A percentile compares a stretch with the other conserved stretches of the same genome.
These are phyloP conservation scores for Eupristina koningsbergeri DNA, from an alignment of 1,140 invertebrate genomes.

Conservation along the genomic window DNA sequence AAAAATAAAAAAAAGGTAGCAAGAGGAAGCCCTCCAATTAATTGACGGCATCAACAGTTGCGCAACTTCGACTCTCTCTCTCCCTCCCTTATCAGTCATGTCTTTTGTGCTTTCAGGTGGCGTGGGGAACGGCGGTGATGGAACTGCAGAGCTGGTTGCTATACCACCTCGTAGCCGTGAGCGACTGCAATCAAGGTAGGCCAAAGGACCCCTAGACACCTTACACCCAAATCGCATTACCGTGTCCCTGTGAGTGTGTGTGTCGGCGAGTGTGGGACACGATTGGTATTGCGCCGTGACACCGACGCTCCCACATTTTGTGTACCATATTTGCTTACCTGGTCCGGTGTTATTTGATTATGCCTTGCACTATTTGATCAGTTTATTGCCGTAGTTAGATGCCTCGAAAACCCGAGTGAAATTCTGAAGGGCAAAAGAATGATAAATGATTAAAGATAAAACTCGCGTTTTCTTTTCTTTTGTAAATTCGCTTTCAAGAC, in stretches of 20 bases:
- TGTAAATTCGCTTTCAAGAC: not conserved
- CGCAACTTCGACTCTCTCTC: no score
- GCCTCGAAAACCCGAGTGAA: not conserved
- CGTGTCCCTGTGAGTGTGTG: not conserved
- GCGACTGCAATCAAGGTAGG: constrained; percentile 72
- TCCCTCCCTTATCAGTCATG: not conserved
- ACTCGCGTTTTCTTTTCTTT: not conserved
- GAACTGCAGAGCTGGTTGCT: constrained; percentile 72
- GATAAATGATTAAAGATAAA: no score
- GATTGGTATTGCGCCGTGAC: not conserved
- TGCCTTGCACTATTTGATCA: no score
- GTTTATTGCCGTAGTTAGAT: not conserved
- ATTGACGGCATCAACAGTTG: no score
- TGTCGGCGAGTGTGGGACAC: not conserved
- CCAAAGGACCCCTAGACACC: not conserved
- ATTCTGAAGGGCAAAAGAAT: not conserved
- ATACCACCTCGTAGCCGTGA: constrained; percentile 71
- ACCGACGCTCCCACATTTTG: no score
- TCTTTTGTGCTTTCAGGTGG: constrained; percentile 66
- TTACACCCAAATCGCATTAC: not conserved
- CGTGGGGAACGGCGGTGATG: constrained; percentile 73
- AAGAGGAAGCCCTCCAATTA: no score
- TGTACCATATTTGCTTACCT: not conserved
- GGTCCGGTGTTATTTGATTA: not conserved
- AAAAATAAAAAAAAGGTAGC: no score